These are phyloP conservation scores for Drosophila anomalipes DNA, from an alignment of 2,888 invertebrate genomes.

Conservation along the genomic window DNA sequence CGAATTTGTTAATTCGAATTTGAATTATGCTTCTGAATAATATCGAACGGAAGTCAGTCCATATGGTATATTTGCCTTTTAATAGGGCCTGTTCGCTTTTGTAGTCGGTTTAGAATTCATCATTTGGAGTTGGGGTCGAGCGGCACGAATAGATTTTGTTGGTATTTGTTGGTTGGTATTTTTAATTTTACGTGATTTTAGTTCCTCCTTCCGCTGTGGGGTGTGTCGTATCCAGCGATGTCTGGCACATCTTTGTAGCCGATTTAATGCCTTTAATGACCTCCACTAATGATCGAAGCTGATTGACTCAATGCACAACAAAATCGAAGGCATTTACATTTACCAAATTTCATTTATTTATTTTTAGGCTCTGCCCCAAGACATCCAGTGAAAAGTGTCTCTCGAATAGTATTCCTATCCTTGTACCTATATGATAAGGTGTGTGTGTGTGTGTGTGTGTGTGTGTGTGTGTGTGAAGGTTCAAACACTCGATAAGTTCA, in stretches of 20 bases:
- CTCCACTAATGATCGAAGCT: slow-evolving; percentile 75
- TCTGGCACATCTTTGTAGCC: slow-evolving; percentile 27
- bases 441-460: slow-evolving; percentile 3
- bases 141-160: slow-evolving; percentile 36
- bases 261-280: slow-evolving; percentile 77
- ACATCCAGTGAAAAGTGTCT: slow-evolving; percentile 17
- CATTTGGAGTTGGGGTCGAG: slow-evolving; percentile 35
- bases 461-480: neutral
- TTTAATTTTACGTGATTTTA: slow-evolving; percentile 55
- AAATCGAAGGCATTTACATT: slow-evolving; percentile 44
- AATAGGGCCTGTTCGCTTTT: slow-evolving; percentile 5
- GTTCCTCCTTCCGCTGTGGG: slow-evolving; percentile 35
- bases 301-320: slow-evolving; percentile 64
- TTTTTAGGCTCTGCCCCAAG: slow-evolving; percentile 47
- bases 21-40: neutral
- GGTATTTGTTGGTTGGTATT: slow-evolving; percentile 28
- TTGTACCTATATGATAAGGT: neutral
- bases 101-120: slow-evolving; percentile 14
- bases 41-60: slow-evolving; percentile 15
- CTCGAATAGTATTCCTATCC: neutral
- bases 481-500: slow-evolving; percentile 1
- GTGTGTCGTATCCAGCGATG: slow-evolving; percentile 31
- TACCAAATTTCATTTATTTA: slow-evolving; percentile 54
- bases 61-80: slow-evolving; percentile 29
- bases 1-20: neutral